Evolutionary conservation across 1,140 invertebrate genomes (phyloP), one percentile per base, ranked within the genome.

Genomic region (Stegodyphus dumicola): DNA sequence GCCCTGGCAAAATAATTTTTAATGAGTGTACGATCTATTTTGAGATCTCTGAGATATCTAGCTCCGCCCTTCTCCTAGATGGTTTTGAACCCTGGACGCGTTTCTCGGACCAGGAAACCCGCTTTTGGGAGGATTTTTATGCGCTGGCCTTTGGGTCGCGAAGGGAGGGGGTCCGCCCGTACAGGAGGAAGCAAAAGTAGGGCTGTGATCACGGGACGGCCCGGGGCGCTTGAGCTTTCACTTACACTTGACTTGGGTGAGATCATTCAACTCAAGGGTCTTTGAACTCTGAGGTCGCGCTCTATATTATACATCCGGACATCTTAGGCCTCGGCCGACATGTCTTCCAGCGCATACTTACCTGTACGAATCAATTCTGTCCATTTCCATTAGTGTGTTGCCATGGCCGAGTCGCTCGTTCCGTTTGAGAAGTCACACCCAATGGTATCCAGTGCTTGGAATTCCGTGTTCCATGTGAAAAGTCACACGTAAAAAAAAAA

Each of bases 241-340:
- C 80, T 83, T 83, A 83, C 80, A 83, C 71, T 83, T 83, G 80
- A 83, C 80, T 74, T 52, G 49, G 51, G 56, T 53, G 67, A 80
- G 77, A 75, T 80, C 80, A 53, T 83, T 83, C 80, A 83, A 83
- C 80, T 51, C 80, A 33, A 74, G 51, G 80, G 80, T 83, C 80
- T 83, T 83, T 83, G 80, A 83, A 83, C 80, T 83, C 80, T 10
- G 80, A 83, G 80, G 80, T 83, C 80, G 80, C 70, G 80, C 80
- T 71, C 80, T 83, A 83, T 83, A 83, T 83, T 71, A 65, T 18
- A 81, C 69, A 83, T 73, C 69, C 69, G 69, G 69, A 73, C 80
- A 73, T 52, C 33, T 64, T 17, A 77, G 3, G 3, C 33, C 51
- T 52, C 52, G 78, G 78, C 78, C 67, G 54, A 81, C 71, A 73